Base-by-base conservation (phyloP, 2,113 vertebrate species). In the Pedionomus torquatus region DNA sequence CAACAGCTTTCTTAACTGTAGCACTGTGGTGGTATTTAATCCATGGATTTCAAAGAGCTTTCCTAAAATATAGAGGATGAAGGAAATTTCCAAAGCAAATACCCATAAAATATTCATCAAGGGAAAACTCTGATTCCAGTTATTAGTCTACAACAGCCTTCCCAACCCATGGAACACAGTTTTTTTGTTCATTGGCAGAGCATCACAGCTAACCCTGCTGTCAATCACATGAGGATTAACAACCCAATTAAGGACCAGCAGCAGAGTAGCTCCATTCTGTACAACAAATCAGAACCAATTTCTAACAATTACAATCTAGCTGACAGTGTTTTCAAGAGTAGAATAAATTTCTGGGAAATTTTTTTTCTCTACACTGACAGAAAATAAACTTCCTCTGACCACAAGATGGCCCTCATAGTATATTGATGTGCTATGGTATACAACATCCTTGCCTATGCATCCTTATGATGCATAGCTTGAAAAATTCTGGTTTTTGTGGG, bases 321-420 rank as follows among this genome's bases (percentile, higher is more conserved):
- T 82, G 30, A 48, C 69, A 68, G 35, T 17, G 43, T 72, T 37
- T 93, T 87, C 49, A 33, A 14, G 9, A n/a, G 21, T 2, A 77
- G 48, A 10, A 75, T 28, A 82, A 7, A 33, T 17, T 52, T 57
- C 35, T n/a, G 49, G 24, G 6, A 5, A 21, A 57, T 54, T 25
- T 60, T 25, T 65, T 83, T 69, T 1, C 3, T 54, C 15, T 52
- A 0, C 7, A 2, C 24, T 89, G 13, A 33, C 41, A 49, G 44
- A 90, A 63, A 54, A 68, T 37, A 90, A 90, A 86, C 92, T 82
- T 89, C 58, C 77, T 87, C 28, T 92, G 81, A 74, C 97, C 97
- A 97, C 97, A 96, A 96, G 97, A 88, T 97, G 97, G 97, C 95
- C 77, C 97, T 92, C 95, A 43, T 25, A 57, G 96, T 58, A 96